Base-by-base conservation (phyloP, 2,888 invertebrate genomes). In the Trachelus iudaicus region DNA sequence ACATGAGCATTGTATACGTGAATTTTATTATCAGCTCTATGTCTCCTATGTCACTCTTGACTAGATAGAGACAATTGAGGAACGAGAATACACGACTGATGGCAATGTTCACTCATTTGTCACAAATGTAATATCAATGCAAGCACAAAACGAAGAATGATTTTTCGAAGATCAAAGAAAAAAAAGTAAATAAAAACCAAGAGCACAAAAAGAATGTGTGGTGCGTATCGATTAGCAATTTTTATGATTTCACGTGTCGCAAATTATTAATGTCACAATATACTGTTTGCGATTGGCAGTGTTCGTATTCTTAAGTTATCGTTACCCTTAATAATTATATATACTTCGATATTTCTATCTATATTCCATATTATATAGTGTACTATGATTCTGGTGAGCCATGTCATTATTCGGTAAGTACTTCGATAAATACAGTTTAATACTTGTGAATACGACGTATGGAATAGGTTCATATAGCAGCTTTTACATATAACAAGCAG, bases 1-100 rank as follows among this genome's bases (percentile, higher is more conserved):
- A 85, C 85, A 84, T 84, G 85, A 84, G 82, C 79, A 80, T 85
- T 78, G 81, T 85, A 82, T 77, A 82, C 82, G 84, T 83, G 84
- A 81, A 81, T 23, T 82, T 82, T 79, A 77, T 81, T 77, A 82
- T 82, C 81, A 81, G 80, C 77, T 84, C 85, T 76, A 75, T 81
- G 80, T 77, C 79, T 68, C 76, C 77, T 75, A 76, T 82, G 82
- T 77, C 84, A 81, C 81, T 79, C 80, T 84, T 86, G 84, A 87
- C 87, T 87, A 84, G 84, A 85, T 81, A 81, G 15, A 71, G 71
- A 71, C 12, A 71, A 31, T 4, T 31, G 71, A 31, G 31, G 71
- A 40, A 40, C 23, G 40, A 40, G 23, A 15, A 40, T 40, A 9
- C 6, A 40, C 15, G 40, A 40, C 9, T 40, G 40, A 40, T 15